phyloP scores from a whole-genome alignment of 2,113 vertebrate genomes.

The Columbina picui region DNA sequence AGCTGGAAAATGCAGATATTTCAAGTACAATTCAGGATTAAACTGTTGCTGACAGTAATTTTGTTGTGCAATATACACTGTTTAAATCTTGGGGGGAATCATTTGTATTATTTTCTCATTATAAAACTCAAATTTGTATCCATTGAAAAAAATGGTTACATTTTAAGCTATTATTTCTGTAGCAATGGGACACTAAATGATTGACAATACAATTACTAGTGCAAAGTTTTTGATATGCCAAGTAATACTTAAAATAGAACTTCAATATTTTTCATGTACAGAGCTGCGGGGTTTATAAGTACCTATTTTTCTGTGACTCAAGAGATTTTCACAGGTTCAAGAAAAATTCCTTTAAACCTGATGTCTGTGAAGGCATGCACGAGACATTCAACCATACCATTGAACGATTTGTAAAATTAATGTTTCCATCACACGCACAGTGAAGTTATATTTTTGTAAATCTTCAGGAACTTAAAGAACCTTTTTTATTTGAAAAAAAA shows the following conservation, averaged over 20 bases:
- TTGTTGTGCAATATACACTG: background rate
- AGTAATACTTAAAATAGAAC: constrained; percentile 84
- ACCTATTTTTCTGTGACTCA: background rate
- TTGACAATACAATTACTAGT: constrained; percentile 87
- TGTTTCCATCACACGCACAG: background rate
- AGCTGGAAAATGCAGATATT: constrained; percentile 15
- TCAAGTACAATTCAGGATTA: background rate
- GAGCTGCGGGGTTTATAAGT: constrained; percentile 3
- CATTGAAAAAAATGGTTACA: background rate
- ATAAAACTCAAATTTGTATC: background rate
- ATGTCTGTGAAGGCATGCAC: background rate
- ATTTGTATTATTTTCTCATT: constrained; percentile 33
- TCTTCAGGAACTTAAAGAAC: background rate
- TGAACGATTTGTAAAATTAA: background rate
- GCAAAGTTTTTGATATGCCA: constrained; percentile 75
- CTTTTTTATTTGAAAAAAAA: background rate
- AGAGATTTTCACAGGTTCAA: background rate
- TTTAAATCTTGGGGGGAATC: background rate
- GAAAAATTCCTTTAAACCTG: background rate
- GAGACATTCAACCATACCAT: background rate
- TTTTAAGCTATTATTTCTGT: constrained; percentile 49
- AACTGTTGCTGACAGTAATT: constrained; percentile 4
- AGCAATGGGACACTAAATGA: constrained; percentile 75
- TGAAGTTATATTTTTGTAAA: background rate
- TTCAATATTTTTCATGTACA: constrained; percentile 72